A percentile compares a stretch with the other conserved stretches of the same genome.
phyloP scores from a whole-genome alignment of 1,140 invertebrate genomes.

The Archivesica marissinica region DNA sequence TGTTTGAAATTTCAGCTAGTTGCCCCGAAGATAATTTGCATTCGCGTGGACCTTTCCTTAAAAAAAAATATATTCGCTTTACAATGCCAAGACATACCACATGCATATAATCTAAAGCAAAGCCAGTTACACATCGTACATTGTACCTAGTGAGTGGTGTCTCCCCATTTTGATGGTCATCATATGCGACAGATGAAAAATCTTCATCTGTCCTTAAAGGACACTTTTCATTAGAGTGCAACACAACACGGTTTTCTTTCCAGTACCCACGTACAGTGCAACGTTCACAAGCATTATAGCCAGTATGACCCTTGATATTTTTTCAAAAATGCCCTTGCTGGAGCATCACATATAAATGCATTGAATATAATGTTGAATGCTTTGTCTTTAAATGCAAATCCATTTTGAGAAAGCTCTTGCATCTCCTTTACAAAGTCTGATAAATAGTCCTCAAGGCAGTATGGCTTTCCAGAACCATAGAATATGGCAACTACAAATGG shows the following conservation, averaged over 20 bases:
- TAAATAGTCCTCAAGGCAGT: constrained; percentile 70
- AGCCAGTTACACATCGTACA: constrained; percentile 77
- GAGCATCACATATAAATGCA: constrained; percentile 80
- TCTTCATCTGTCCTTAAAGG: not conserved
- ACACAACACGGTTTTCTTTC: constrained; percentile 62
- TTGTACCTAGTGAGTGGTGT: constrained; percentile 37
- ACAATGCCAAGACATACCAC: constrained; percentile 81
- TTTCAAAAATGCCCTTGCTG: constrained; percentile 82
- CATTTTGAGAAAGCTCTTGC: constrained; percentile 44
- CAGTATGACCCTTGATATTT: constrained; percentile 76
- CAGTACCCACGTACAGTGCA: constrained; percentile 62
- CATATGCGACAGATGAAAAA: not conserved
- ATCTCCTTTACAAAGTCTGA: constrained; percentile 76
- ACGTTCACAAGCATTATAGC: constrained; percentile 65
- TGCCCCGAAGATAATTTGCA: constrained; percentile 28
- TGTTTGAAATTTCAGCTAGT: constrained; percentile 61
- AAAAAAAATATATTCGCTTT: constrained; percentile 75
- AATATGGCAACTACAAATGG: constrained; percentile 72
- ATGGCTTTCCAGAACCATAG: constrained; percentile 78
- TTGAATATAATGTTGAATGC: constrained; percentile 60
- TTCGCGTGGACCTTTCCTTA: constrained; percentile 63
- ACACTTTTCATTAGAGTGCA: not conserved
- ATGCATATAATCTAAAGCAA: constrained; percentile 84
- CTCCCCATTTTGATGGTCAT: constrained; percentile 7
- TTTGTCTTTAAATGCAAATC: constrained; percentile 66